Conservation (phyloP, 2,113 vertebrate species). For the Desmodus rotundus region DNA sequence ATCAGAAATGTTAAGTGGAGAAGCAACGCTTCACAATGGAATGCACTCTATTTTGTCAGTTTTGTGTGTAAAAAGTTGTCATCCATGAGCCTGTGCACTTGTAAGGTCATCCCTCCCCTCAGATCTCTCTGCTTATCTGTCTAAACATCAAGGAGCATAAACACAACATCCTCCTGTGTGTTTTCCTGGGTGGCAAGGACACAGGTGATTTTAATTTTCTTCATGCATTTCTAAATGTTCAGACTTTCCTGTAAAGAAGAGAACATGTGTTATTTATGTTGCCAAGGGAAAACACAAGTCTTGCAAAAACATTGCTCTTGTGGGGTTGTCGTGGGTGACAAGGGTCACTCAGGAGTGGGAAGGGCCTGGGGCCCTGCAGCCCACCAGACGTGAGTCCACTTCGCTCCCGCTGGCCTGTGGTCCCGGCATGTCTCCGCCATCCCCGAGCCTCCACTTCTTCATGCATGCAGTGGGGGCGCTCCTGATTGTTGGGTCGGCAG, state of each 20-base stretch:
- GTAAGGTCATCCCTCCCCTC: neutral
- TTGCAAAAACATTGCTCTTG: neutral
- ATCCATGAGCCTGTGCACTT: neutral
- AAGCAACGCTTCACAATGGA: neutral
- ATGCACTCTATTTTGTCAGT: neutral
- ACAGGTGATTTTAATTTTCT: slow-evolving; percentile 57
- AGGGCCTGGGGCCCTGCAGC: too few relatives aligned
- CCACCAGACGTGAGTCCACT: fast-evolving
- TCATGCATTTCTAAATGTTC: neutral
- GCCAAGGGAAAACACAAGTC: neutral
- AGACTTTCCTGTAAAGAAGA: neutral
- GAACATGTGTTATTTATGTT: slow-evolving; percentile 45
- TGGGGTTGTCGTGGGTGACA: neutral
- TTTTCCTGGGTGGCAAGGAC: slow-evolving; percentile 1
- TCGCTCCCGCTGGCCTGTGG: fast-evolving
- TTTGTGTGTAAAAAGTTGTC: neutral
- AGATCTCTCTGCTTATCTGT: neutral
- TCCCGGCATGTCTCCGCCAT: fast-evolving
- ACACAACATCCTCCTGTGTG: neutral
- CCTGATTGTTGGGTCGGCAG: fast-evolving
- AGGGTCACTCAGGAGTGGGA: fast-evolving
- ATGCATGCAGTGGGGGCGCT: fast-evolving
- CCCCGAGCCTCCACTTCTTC: neutral
- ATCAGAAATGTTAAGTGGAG: neutral
- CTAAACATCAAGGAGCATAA: neutral